Evolutionary conservation across 2,113 vertebrate genomes (phyloP).

Genomic region (Eurystomus gularis): DNA sequence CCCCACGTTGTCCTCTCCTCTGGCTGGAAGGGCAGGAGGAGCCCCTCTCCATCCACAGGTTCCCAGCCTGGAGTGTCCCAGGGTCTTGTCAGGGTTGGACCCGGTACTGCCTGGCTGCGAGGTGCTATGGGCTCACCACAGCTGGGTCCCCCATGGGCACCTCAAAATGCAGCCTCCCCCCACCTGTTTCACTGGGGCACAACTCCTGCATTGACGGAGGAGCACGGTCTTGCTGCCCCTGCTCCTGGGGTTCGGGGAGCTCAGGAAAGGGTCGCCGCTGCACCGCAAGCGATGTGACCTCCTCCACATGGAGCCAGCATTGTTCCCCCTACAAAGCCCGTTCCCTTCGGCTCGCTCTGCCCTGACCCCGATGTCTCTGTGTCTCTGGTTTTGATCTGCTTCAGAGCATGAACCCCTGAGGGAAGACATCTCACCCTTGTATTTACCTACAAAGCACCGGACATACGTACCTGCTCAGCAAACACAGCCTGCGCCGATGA

Average conservation of each 20-base stretch:
- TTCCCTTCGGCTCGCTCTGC: neutral
- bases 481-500: neutral
- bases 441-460: neutral
- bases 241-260: neutral
- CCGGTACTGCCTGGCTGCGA: fast-evolving
- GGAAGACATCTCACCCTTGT: neutral
- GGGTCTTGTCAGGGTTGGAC: neutral
- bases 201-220: no score
- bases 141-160: neutral
- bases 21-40: neutral
- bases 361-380: neutral
- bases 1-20: neutral
- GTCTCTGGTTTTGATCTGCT: neutral
- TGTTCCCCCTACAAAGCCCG: neutral
- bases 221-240: neutral
- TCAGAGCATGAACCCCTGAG: neutral
- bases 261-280: neutral
- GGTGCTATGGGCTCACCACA: neutral
- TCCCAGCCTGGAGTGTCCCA: neutral
- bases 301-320: fast-evolving
- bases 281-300: fast-evolving
- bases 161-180: neutral
- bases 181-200: neutral
- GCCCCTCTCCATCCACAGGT: fast-evolving
- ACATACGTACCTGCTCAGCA: neutral